Base-by-base conservation (phyloP, 2,888 invertebrate species). In the Dicranocentrus wangi region DNA sequence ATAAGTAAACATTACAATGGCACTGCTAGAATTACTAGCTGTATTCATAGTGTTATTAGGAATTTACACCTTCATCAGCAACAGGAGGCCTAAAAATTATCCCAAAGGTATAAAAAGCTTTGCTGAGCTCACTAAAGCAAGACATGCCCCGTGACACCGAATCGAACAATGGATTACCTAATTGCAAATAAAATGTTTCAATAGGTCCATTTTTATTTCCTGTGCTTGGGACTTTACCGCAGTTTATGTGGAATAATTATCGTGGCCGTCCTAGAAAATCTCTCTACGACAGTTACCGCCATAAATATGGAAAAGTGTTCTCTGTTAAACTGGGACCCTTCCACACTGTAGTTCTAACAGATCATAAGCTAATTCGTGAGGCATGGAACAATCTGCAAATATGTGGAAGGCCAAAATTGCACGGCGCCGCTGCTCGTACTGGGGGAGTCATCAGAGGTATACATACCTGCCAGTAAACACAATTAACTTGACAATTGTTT, bases 171-270 rank as follows among this genome's bases (percentile, higher is more conserved):
- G 5, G 5, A 13, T 13, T 39, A 39, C 5, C 39, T 39, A 8
- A 8, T 39, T 39, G 39, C 39, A 39, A 10, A n/a, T n/a, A n/a
- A 47, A 47, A 47, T 47, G 17, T n/a, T n/a, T n/a, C n/a, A n/a
- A 15, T 51, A 85, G 85, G 85, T 39, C 85, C 85, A 21, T 15
- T 63, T 13, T 13, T 51, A 3, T 81, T 75, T 13, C 83, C 77
- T 1, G 28, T 81, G 1, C 13, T 85, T 25, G 85, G 85, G 19
- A 85, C 73, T 58, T 27, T 83, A 15, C 51, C 76, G 17, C 81
- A 82, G 28, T 1, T 84, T 8, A 39, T 63, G 19, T 81, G 77
- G 81, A 25, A 68, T 47, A 42, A 28, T 1, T 51, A 73, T 27
- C 61, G 23, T 3, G 47, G 55, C 10, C n/a, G 27, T 15, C 66